Base-by-base conservation (phyloP, 2,888 invertebrate species). In the Panzeria rudis region DNA sequence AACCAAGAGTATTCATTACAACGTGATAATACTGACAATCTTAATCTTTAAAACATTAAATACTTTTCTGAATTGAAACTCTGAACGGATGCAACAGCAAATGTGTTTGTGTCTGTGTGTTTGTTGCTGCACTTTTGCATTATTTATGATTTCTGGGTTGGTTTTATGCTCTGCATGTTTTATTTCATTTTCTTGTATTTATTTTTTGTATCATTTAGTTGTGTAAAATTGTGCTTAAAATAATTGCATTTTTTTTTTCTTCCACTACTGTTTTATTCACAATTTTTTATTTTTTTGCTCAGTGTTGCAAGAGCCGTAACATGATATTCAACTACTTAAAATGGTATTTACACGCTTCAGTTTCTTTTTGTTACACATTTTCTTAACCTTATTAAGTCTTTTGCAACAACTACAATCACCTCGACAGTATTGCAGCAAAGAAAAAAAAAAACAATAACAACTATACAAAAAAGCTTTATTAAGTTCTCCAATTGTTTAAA, bases 21-120 rank as follows among this genome's bases (percentile, higher is more conserved):
- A 85, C 82, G 85, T 85, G 85, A 85, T 85, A 85, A 85, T 85
- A 85, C 85, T 85, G 85, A 64, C 85, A 85, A 85, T 85, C 82
- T 82, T 85, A 85, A 85, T 85, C 85, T 85, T 78, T 75, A 71
- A 72, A 84, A 85, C 82, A 85, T 85, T 85, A 76, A 80, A 72
- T 61, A 61, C 71, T 61, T 62, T 73, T 38, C 20, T 54, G 54
- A 61, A 75, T 56, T 71, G 29, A 66, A 52, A 78, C 59, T 78
- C 59, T 61, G 50, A 38, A 68, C 47, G 72, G 68, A 72, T 69
- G 23, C 54, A 20, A 11, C 52, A 17, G 5, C 44, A 7, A 41
- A 47, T 61, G 54, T 47, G 35, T 35, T 1, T 38, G 23, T 66
- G 54, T 54, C 17, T n/a, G 17, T 50, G 25, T 35, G 35, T 23